Base-by-base conservation (phyloP, 2,113 vertebrate genomes). In the Danio rerio region DNA sequence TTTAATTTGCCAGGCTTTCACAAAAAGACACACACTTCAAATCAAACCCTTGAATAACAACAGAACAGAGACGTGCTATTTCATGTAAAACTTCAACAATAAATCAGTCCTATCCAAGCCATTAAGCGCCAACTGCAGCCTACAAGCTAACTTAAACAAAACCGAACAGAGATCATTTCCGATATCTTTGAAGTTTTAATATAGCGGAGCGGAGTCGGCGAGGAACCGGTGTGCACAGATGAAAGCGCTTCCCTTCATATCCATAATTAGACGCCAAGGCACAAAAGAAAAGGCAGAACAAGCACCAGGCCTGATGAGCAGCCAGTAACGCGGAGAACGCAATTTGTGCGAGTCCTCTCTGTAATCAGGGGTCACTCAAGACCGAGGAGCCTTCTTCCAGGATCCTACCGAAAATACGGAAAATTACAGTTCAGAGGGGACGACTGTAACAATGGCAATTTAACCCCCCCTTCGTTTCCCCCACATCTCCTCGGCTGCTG, bases 371-470 rank as follows among this genome's bases (percentile, higher is more conserved):
- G 49, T 77, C 76, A 86, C 80, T 70, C 3, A 71, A 69, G 62
- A 83, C n/a, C 55, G 73, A 70, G 84, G 86, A 70, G 78, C 73
- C 56, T 31, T 78, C 85, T 83, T 85, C 80, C 84, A 86, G 89
- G 84, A 72, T 84, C 86, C 55, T 65, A 72, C 78, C 80, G 83
- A 83, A n/a, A 88, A 89, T 81, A 90, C 65, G 83, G 88, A 86
- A 89, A 93, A 94, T 93, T 89, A 89, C 88, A 88, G 88, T 90
- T 91, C 79, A 87, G 88, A 73, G 87, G 85, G 83, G 87, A 87
- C 83, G 85, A 68, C 74, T 61, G 93, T 93, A 92, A 92, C 92
- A 92, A 92, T 94, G 92, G 90, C 86, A 86, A 94, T 88, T 78
- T 49, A 68, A 78, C 59, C 66, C 55, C 52, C 53, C 18, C 3